phyloP scores from a whole-genome alignment of 2,113 vertebrate species.

The Pituophis catenifer region DNA sequence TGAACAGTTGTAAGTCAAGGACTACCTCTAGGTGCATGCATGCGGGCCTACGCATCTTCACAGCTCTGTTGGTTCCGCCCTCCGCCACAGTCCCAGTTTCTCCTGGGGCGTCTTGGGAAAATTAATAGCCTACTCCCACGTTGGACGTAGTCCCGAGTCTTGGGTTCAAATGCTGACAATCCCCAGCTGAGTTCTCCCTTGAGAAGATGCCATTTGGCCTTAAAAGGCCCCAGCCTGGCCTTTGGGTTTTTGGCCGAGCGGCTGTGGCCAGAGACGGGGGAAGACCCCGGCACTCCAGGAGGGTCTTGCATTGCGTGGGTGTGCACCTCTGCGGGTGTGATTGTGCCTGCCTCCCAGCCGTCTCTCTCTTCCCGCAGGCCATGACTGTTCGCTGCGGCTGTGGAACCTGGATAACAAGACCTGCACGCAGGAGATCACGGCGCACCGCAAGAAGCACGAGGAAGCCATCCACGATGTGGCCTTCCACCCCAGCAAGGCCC shows the following conservation, averaged over 20 bases:
- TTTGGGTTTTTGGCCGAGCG: not conserved
- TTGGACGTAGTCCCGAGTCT: no score
- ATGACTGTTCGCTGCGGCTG: conserved; percentile 89
- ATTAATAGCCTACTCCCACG: no score
- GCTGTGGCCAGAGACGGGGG: not conserved
- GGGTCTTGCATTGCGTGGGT: not conserved
- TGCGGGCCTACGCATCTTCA: no score
- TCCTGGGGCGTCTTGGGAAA: no score
- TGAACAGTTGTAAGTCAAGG: no score
- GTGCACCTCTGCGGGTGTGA: not conserved
- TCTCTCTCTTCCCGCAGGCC: conserved; percentile 66
- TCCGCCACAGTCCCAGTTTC: no score
- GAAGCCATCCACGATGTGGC: conserved; percentile 91
- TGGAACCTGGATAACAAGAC: conserved; percentile 91
- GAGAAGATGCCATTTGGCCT: not conserved
- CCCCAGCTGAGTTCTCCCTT: not conserved
- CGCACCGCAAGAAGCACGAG: conserved; percentile 90
- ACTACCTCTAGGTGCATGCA: no score
- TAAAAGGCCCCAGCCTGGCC: not conserved
- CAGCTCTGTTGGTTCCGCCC: no score
- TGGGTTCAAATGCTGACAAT: not conserved
- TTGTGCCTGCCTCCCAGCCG: not conserved
- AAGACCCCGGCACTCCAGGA: not conserved
- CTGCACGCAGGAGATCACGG: conserved; percentile 90
- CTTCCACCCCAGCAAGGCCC: conserved; percentile 87